Evolutionary conservation across 2,113 vertebrate species (phyloP), one percentile per base, ranked within the genome.

Genomic region (Setophaga coronata): DNA sequence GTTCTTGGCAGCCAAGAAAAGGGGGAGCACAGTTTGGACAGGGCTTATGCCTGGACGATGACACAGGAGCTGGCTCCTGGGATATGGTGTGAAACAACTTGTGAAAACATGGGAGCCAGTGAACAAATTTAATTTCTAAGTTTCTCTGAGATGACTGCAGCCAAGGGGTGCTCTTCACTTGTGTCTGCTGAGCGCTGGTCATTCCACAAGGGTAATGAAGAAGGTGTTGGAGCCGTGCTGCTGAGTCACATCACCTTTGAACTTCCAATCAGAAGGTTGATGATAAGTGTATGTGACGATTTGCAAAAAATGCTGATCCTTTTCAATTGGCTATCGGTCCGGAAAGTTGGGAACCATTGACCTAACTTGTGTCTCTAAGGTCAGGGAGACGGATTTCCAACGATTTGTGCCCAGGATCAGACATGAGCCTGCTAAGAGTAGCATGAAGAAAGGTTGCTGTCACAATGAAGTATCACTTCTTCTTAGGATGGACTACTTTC

Each of bases 341-440:
- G 67, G 86, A 95, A 94, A 96, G 93, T 81, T 92, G 56, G 76
- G 64, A 96, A 83, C 64, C 80, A 53, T 7, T 97, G 95, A 95
- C 92, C 93, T 88, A 80, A 83, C 0, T 0, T 73, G 28, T 42
- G 71, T 66, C 70, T 86, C 33, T 81, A 36, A 80, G 82, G 79
- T 96, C 92, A 86, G 43, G 47, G 47, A 86, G 71, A 85, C 21
- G 23, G 56, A 21, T 72, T 82, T 77, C 47, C n/a, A 71, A 51
- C 26, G 29, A 78, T 89, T 51, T 78, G 57, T 80, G 60, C 36
- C 51, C 61, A 54, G 85, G 28, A 85, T 82, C 78, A 80, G 78
- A 56, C 36, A 71, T 48, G 34, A 60, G 19, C 64, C 56, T 77
- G 80, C 60, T 78, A 81, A 67, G 43, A 95, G 58, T 26, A 83